Conservation (phyloP, 2,888 invertebrate species). For the Lepeophtheirus nordmannii region DNA sequence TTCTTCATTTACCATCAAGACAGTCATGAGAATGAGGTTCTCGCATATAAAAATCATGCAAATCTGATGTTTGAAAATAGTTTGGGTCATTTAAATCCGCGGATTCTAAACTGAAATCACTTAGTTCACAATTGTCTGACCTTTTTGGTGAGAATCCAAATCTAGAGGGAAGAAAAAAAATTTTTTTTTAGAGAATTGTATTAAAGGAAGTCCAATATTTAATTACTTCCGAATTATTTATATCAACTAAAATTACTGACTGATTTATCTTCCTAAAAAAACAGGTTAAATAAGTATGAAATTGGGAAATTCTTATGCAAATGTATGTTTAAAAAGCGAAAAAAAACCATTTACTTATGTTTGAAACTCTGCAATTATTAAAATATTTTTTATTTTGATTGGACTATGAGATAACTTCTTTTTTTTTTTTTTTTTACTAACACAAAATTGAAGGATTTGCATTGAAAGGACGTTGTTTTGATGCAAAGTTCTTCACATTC, state of each 20-base stretch:
- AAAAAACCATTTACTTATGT: background rate
- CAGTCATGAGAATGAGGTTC: conserved; percentile 40
- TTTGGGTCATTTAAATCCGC: conserved; percentile 68
- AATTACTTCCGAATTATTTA: no score
- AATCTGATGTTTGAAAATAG: conserved; percentile 60
- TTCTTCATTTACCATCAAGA: conserved; percentile 11
- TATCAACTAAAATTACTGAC: no score
- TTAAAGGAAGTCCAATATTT: background rate
- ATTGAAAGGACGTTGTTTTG: conserved; percentile 63
- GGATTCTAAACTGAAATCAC: conserved; percentile 62
- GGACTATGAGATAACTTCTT: background rate
- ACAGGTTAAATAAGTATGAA: no score
- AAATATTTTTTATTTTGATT: background rate
- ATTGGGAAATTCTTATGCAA: no score
- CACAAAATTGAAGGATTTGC: conserved; percentile 50
- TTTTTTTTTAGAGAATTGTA: background rate
- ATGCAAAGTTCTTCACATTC: conserved; percentile 72
- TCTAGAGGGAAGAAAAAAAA: conserved; percentile 20
- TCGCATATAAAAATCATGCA: conserved; percentile 54
- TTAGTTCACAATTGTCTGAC: conserved; percentile 68
- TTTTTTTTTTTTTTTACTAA: conserved; percentile 9
- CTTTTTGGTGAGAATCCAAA: conserved; percentile 3
- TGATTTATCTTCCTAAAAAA: no score
- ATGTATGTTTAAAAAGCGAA: no score
- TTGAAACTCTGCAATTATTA: background rate